Evolutionary conservation across 2,888 invertebrate species (phyloP), one percentile per base, ranked within the genome.

Genomic region (Drosophila atroscutellata): DNA sequence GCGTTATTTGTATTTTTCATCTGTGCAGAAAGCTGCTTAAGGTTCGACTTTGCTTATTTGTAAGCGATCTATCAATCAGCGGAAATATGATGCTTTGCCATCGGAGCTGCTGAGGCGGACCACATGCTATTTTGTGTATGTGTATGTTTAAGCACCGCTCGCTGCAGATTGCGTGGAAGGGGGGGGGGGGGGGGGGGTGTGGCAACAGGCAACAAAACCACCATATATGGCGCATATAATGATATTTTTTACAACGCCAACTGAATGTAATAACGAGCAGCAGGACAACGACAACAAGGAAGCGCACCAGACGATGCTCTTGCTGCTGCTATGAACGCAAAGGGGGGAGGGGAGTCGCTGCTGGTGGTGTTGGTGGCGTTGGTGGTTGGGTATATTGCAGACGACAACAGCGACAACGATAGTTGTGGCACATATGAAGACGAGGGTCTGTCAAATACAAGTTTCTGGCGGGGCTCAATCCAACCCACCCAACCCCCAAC

Each of bases 401-500:
- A 72, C 77, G 59, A 76, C 77, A 68, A 69, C 78, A 62, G 55
- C 68, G 63, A 72, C 71, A 51, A 60, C 64, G 72, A 83, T 84
- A 85, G 80, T 85, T 89, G 89, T 86, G 84, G 84, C 84, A 83
- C 89, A 87, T 87, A 84, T 84, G 86, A 89, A 87, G 90, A 86
- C 86, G 89, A 86, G 90, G 87, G 89, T 85, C 89, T 86, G 86
- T 89, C 89, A 87, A 85, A 89, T 87, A 87, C 86, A 86, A 89
- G 87, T 80, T 86, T 84, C 89, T 88, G 89, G 83, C 86, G 86
- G 72, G 66, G 80, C 83, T 67, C 80, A 59, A 52, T 13, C 26
- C 13, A 15, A 24, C 24, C 24, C 56, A 5, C 18, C 6, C 4
- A n/a, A 4, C 52, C 24, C 24, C 5, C 37, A 15, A 20, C 13